Base-by-base conservation (phyloP, 2,113 vertebrate species). In the Struthidea cinerea region DNA sequence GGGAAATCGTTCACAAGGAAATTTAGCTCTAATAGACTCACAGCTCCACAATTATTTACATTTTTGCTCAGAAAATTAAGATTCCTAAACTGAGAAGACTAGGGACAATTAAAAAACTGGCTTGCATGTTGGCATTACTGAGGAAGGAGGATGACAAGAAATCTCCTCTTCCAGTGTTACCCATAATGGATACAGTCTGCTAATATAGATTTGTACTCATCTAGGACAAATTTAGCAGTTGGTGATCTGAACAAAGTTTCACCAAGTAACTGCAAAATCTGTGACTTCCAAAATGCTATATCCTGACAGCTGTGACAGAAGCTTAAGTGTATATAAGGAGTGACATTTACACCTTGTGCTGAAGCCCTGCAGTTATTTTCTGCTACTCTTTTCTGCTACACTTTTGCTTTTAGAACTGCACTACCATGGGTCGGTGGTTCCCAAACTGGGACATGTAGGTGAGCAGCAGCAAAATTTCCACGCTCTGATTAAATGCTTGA, bases 381-480 rank as follows among this genome's bases (percentile, higher is more conserved):
- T 55, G 50, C 57, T 42, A 1, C 41, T 46, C 32, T 37, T 37
- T 44, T 42, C 33, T 55, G 41, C 30, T 57, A 50, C 30, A 1
- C 35, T 50, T 39, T 17, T 65, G 50, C 82, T 23, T 59, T 61
- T 13, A 59, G 44, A 10, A 4, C 3, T 10, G 52, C 26, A 4
- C 21, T 28, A 2, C 18, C 15, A 1, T 1, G 46, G 46, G n/a
- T 7, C 2, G 0, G 15, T 10, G 13, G 10, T 20, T 83, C 61
- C 23, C 50, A 50, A 16, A 18, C 30, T 1, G 6, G 49, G 50
- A 27, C 42, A 28, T 22, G n/a, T 1, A 19, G 14, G 11, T 20
- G 35, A 71, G 53, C 30, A 39, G 21, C 3, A 73, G 21, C 17
- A 24, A 22, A 11, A 71, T 39, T 50, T 59, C 55, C 28, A 20